Evolutionary conservation across 2,888 invertebrate genomes (phyloP).

Genomic region (Tetragonula carbonaria): DNA sequence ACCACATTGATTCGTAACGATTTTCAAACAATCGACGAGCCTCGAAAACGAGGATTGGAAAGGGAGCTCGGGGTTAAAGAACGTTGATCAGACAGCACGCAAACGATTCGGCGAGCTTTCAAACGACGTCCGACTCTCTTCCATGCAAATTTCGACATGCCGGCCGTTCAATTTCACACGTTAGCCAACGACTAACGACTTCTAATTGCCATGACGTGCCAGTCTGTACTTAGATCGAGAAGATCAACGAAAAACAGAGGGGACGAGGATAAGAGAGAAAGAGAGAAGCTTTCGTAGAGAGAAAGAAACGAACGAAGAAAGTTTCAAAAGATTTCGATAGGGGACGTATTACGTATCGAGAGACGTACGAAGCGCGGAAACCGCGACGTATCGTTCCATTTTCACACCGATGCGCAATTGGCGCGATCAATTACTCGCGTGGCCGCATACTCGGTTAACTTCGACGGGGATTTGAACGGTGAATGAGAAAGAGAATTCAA

Average conservation of each 20-base stretch:
- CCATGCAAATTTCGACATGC: conserved; percentile 2
- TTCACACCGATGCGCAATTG: conserved; percentile 42
- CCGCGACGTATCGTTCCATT: conserved; percentile 33
- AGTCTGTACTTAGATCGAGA: not conserved
- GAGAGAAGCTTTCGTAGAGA: not conserved
- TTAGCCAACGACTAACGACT: not conserved
- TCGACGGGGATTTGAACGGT: not conserved
- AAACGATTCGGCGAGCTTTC: not conserved
- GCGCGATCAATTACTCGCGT: conserved; percentile 39
- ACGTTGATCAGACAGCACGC: conserved; percentile 20
- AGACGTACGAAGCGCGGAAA: conserved; percentile 6
- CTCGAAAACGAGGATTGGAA: not conserved
- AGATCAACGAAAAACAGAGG: not conserved
- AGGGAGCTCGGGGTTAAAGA: too few species aligned
- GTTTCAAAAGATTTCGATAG: not conserved
- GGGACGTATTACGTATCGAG: conserved; percentile 28
- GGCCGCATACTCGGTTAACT: conserved; percentile 28
- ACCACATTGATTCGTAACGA: not conserved
- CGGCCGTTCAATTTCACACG: conserved; percentile 7
- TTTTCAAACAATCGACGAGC: not conserved
- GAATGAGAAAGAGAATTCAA: not conserved
- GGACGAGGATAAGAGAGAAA: not conserved
- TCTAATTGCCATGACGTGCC: conserved; percentile 1
- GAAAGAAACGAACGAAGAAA: not conserved
- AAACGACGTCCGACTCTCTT: not conserved